These are phyloP conservation scores for Hafferia zeledoni DNA, from an alignment of 2,797 vertebrate genomes.

Conservation along the genomic window DNA sequence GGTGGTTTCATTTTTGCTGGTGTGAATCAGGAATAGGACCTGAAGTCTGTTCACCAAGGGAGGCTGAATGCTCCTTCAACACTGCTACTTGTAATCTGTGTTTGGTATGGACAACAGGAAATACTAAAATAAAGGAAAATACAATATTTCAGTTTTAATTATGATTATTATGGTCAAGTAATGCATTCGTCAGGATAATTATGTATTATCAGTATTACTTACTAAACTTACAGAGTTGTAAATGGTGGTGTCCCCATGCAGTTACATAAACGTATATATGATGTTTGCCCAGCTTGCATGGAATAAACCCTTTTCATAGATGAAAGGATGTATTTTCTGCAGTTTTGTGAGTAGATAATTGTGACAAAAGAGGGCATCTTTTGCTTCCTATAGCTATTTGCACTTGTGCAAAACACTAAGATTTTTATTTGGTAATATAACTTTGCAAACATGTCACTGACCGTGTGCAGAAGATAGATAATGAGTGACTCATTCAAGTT, in stretches of 20 bases:
- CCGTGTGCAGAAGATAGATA: neutral
- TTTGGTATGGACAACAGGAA: neutral
- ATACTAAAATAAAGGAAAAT: neutral
- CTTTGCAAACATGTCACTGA: neutral
- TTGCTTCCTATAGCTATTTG: neutral
- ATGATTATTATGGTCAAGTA: neutral
- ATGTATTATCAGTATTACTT: neutral
- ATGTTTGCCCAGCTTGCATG: neutral
- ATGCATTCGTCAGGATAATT: neutral
- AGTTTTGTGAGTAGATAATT: neutral
- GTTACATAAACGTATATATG: neutral
- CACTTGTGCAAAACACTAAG: neutral
- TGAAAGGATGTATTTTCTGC: neutral
- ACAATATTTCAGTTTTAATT: neutral
- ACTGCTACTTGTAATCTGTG: neutral
- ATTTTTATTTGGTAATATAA: neutral
- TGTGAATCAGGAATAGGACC: slow-evolving; percentile 44
- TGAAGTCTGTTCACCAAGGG: slow-evolving; percentile 28
- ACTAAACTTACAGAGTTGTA: neutral
- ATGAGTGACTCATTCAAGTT: neutral
- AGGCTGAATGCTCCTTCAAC: neutral
- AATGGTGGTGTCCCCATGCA: neutral
- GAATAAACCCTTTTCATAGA: neutral
- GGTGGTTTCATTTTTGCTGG: slow-evolving; percentile 53
- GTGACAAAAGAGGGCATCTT: neutral